phyloP scores from a whole-genome alignment of 2,113 vertebrate genomes.

The Rhabdornis inornatus region DNA sequence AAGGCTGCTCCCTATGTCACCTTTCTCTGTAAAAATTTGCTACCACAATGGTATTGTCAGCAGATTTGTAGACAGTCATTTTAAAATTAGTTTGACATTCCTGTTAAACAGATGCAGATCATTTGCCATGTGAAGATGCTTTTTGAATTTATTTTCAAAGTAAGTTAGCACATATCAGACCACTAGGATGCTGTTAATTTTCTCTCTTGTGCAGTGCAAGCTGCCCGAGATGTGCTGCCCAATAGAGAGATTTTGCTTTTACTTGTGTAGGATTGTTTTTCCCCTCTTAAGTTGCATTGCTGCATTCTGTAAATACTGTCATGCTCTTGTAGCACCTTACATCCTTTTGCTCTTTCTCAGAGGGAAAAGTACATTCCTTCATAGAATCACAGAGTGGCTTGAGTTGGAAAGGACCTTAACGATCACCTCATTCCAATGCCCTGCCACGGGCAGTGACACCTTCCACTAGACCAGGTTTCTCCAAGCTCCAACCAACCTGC shows the following conservation, averaged over 20 bases:
- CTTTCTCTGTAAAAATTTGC: not conserved
- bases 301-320: not conserved
- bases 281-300: not conserved
- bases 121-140: not conserved
- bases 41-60: not conserved
- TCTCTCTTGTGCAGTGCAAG: not conserved
- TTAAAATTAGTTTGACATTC: not conserved
- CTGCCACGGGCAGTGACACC: not conserved
- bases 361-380: not conserved
- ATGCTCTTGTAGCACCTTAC: not conserved
- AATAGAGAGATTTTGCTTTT: not conserved
- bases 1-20: not conserved
- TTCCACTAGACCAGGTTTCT: not conserved
- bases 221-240: not conserved
- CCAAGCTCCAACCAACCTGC: not conserved
- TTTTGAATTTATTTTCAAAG: not conserved
- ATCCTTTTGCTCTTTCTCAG: not conserved
- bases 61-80: not conserved
- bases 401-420: not conserved
- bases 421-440: fast-evolving
- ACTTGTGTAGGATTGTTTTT: not conserved
- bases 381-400: not conserved
- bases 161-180: not conserved
- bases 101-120: not conserved
- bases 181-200: not conserved